Evolutionary conservation across 2,888 invertebrate species (phyloP), one percentile per base, ranked within the genome.

Genomic region (Stegophylla sp.): DNA sequence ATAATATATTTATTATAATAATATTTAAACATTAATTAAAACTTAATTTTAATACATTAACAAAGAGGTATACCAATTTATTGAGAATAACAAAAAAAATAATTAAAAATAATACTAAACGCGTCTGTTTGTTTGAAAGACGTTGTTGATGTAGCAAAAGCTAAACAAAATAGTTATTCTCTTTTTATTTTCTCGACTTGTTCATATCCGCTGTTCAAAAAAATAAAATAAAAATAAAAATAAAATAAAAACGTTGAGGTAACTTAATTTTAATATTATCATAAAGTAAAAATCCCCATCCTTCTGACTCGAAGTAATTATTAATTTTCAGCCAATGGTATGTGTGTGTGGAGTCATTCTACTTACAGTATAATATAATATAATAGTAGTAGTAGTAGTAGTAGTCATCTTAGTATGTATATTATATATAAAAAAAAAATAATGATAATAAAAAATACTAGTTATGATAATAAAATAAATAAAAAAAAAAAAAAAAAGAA

Each of bases 51-150:
- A 67, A 56, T 59, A n/a, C n/a, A 69, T 67, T 69, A 79, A 79
- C 79, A 79, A 71, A 61, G 79, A 79, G 71, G 79, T 79, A 79
- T 79, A 79, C 63, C 71, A 61, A 71, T 64, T 61, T 45, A 51
- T 71, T 71, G 23, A 41, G 15, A 69, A 10, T 71, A 79, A 79
- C 79, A 63, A 51, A 69, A 67, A 9, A 75, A 51, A 48, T 26
- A 61, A 48, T 17, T 59, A 23, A 41, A 66, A 71, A 79, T 79
- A 79, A 71, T 79, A 79, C 79, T 79, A 53, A n/a, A 23, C 53
- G 13, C 48, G n/a, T 59, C 43, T 20, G 17, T 12, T 13, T 17
- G 23, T 43, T 73, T n/a, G n/a, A 56, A 2, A 17, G 45, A 17
- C n/a, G 3, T 12, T 43, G n/a, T 1, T 26, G 45, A 26, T 26